A percentile compares a stretch with the other conserved stretches of the same genome.
Evolutionary conservation across 2,797 vertebrate genomes (phyloP).

Genomic region (Pempheris klunzingeri): DNA sequence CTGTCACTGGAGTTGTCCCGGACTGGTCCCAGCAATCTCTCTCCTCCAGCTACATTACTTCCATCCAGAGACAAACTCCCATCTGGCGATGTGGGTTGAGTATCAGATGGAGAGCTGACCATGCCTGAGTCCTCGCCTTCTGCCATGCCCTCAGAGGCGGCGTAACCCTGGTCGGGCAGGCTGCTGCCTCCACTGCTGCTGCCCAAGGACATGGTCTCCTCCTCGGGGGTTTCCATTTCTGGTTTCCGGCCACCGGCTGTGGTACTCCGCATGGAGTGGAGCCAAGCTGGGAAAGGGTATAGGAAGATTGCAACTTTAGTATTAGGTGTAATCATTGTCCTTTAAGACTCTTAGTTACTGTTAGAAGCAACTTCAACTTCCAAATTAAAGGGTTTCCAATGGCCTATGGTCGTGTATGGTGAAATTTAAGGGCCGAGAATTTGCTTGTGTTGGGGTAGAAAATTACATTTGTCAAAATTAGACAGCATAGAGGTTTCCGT

Average conservation of each 20-base stretch:
- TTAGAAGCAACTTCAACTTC: constrained; percentile 8
- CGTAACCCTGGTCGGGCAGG: constrained; percentile 84
- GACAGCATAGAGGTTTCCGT: neutral
- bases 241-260: constrained; percentile 45
- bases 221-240: constrained; percentile 65
- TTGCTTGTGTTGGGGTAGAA: neutral
- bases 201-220: constrained; percentile 80
- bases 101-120: constrained; percentile 88
- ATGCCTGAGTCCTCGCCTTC: constrained; percentile 84
- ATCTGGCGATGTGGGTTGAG: constrained; percentile 88
- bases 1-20: constrained; percentile 83
- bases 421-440: neutral
- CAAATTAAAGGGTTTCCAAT: constrained; percentile 8
- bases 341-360: constrained; percentile 23
- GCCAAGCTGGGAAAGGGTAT: constrained; percentile 77
- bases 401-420: neutral
- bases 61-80: constrained; percentile 79
- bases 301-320: constrained; percentile 13
- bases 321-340: neutral
- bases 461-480: neutral
- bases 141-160: constrained; percentile 82
- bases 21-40: constrained; percentile 47
- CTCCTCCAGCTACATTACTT: constrained; percentile 20
- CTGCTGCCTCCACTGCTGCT: constrained; percentile 77
- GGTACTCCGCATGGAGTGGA: constrained; percentile 65